Evolutionary conservation across 1,140 invertebrate genomes (phyloP).

Genomic region (Ditylenchus dipsaci): DNA sequence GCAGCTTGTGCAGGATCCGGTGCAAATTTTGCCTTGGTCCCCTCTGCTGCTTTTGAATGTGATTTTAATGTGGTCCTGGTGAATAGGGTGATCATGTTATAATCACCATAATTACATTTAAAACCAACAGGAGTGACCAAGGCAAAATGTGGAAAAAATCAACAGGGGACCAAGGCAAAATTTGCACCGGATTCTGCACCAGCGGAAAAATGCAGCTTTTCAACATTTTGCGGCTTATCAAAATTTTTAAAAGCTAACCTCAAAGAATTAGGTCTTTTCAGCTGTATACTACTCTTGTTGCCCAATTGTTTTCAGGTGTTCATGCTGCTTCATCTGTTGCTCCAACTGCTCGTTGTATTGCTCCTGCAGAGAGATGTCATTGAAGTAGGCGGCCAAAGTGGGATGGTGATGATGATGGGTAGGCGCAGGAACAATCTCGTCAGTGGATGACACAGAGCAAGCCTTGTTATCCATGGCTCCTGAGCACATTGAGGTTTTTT

Average conservation of each 20-base stretch:
- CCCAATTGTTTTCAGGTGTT: background rate
- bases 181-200: background rate
- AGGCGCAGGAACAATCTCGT: background rate
- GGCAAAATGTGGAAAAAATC: too few relatives aligned
- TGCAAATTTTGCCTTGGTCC: too few relatives aligned
- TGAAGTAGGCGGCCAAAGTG: conserved; percentile 3
- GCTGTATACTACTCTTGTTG: background rate
- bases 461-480: background rate
- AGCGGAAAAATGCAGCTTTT: background rate
- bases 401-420: background rate
- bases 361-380: background rate
- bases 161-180: too few relatives aligned
- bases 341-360: conserved; percentile 1
- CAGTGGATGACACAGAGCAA: conserved; percentile 12
- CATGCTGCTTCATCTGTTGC: background rate
- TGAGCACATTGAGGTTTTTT: background rate
- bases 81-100: too few relatives aligned
- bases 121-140: too few relatives aligned
- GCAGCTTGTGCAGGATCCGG: too few relatives aligned
- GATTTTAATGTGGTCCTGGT: too few relatives aligned
- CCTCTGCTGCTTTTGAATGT: too few relatives aligned
- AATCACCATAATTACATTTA: too few relatives aligned
- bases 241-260: background rate
- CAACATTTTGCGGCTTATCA: background rate
- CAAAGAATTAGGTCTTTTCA: conserved; percentile 3